phyloP scores from a whole-genome alignment of 2,888 invertebrate species.

The Malthinus seriepunctatus region DNA sequence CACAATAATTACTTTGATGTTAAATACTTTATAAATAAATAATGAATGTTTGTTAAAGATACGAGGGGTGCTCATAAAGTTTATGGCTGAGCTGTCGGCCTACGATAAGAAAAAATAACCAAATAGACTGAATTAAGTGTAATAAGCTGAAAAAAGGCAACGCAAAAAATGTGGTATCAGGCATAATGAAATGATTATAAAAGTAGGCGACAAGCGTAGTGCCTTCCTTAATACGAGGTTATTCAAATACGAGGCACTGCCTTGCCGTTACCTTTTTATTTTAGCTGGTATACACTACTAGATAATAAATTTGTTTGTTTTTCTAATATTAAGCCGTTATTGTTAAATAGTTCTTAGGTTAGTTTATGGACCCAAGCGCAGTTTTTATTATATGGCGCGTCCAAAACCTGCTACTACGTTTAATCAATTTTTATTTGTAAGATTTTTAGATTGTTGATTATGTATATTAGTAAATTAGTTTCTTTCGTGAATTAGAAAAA shows the following conservation, averaged over 20 bases:
- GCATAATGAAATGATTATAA: conserved; percentile 1
- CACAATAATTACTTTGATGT: too few relatives aligned
- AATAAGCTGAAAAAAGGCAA: background rate
- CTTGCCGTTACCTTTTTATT: conserved; percentile 2
- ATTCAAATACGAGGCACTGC: conserved; percentile 4
- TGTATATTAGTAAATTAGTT: conserved; percentile 13
- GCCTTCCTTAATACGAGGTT: background rate
- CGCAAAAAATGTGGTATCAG: background rate
- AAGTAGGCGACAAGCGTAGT: background rate
- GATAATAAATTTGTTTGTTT: conserved; percentile 13
- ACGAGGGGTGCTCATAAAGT: conserved; percentile 6
- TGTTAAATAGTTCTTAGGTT: conserved; percentile 37
- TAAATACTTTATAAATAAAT: background rate
- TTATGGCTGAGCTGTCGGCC: conserved; percentile 1
- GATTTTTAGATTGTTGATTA: conserved; percentile 14
- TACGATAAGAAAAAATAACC: conserved; percentile 9
- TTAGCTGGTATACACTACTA: conserved; percentile 11
- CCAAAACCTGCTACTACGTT: conserved; percentile 16
- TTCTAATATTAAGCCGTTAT: conserved; percentile 29
- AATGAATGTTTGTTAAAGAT: background rate
- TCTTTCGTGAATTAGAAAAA: conserved; percentile 8
- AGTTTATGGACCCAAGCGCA: conserved; percentile 24
- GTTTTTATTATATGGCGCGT: conserved; percentile 31
- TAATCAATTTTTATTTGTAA: conserved; percentile 15
- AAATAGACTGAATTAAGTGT: conserved; percentile 19